phyloP scores from a whole-genome alignment of 2,113 vertebrate genomes.

The Lucifuga dentata region DNA sequence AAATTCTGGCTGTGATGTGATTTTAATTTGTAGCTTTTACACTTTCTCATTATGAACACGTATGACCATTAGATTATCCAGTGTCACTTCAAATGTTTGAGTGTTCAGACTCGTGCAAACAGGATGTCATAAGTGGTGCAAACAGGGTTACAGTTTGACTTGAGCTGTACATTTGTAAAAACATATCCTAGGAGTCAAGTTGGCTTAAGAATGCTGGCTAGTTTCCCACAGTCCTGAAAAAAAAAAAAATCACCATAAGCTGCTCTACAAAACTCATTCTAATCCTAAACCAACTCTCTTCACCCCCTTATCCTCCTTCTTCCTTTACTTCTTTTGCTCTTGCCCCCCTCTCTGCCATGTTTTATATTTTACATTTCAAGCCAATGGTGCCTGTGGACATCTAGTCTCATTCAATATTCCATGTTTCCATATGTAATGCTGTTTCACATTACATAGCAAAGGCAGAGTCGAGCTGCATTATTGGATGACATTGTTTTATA shows the following conservation, averaged over 20 bases:
- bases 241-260: slow-evolving; percentile 48
- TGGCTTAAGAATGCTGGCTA: slow-evolving; percentile 4
- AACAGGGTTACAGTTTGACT: background rate
- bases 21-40: too few species aligned
- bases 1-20: too few species aligned
- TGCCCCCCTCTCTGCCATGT: slow-evolving; percentile 38
- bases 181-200: background rate
- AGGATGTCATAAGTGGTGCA: background rate
- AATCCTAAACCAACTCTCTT: slow-evolving; percentile 67
- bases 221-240: slow-evolving; percentile 54
- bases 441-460: slow-evolving; percentile 46
- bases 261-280: slow-evolving; percentile 40
- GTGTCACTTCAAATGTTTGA: too few species aligned
- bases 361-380: slow-evolving; percentile 69
- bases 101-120: background rate
- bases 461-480: slow-evolving; percentile 35
- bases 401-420: slow-evolving; percentile 42
- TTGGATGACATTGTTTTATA: slow-evolving; percentile 42
- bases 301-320: background rate
- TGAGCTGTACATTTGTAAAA: slow-evolving; percentile 27
- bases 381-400: slow-evolving; percentile 62
- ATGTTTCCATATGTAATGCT: slow-evolving; percentile 56
- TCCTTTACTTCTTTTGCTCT: slow-evolving; percentile 1
- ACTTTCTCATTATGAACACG: too few species aligned
- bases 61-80: too few species aligned